Evolutionary conservation across 1,140 invertebrate genomes (phyloP).

Genomic region (Sinonovacula constricta): DNA sequence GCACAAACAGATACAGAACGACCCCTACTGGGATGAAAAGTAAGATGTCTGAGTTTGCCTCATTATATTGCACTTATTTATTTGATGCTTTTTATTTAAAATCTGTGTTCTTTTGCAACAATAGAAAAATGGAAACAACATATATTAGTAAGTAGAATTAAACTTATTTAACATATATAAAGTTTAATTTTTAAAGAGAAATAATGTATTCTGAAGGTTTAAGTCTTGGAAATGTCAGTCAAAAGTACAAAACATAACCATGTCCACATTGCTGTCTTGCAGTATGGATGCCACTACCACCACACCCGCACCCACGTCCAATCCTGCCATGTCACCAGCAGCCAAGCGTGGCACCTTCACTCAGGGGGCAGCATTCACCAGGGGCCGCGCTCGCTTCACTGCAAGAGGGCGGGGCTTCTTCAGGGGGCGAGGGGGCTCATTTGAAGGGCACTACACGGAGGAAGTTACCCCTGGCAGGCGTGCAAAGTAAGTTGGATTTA

Average conservation of each 20-base stretch:
- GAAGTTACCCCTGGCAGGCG: conserved; percentile 32
- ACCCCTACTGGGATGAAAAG: conserved; percentile 53
- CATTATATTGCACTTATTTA: no score
- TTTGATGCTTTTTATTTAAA: no score
- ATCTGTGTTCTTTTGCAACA: no score
- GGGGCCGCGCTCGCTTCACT: conserved; percentile 24
- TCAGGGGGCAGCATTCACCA: conserved; percentile 37
- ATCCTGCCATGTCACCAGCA: no score
- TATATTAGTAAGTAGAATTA: no score
- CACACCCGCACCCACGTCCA: background rate
- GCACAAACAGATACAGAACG: conserved; percentile 48
- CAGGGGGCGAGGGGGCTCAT: conserved; percentile 32
- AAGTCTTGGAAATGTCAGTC: no score
- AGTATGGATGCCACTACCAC: background rate
- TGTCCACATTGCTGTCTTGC: no score
- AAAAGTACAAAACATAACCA: no score
- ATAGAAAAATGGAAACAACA: no score
- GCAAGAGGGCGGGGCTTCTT: conserved; percentile 44
- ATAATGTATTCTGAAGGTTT: no score
- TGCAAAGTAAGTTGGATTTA: conserved; percentile 48
- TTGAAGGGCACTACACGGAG: conserved; percentile 49
- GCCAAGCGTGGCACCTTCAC: conserved; percentile 42
- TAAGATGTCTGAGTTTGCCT: conserved; percentile 40
- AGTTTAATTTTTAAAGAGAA: no score
- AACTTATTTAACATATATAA: no score